These are phyloP conservation scores for Moxostoma hubbsi DNA, from an alignment of 2,797 vertebrate species.

Conservation along the genomic window DNA sequence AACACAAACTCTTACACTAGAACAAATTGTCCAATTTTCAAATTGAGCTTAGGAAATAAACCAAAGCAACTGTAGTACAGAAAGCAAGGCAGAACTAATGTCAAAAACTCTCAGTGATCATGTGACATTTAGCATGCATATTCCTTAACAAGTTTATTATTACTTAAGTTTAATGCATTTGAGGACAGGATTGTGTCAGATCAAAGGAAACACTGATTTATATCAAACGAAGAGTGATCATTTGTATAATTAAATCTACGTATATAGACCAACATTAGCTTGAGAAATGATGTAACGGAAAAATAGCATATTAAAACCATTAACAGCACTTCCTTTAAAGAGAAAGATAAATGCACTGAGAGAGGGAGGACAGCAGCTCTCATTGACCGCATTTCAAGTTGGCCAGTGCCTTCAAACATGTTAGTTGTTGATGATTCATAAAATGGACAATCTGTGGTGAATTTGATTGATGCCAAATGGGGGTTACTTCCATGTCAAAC, in stretches of 20 bases:
- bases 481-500: background rate
- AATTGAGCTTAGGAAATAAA: no score
- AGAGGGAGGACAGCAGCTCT: background rate
- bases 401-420: background rate
- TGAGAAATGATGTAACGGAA: background rate
- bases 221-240: background rate
- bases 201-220: background rate
- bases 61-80: no score
- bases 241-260: background rate
- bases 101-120: background rate
- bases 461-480: background rate
- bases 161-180: conserved; percentile 2
- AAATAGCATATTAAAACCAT: background rate
- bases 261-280: background rate
- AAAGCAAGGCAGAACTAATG: background rate
- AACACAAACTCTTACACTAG: background rate
- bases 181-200: background rate
- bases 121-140: background rate
- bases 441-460: background rate
- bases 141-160: no score
- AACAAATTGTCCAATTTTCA: background rate
- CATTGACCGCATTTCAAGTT: background rate
- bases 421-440: background rate
- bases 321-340: conserved; percentile 19
- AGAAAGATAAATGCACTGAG: background rate